These are phyloP conservation scores for Chesias legatella DNA, from an alignment of 2,888 invertebrate genomes.

Conservation along the genomic window DNA sequence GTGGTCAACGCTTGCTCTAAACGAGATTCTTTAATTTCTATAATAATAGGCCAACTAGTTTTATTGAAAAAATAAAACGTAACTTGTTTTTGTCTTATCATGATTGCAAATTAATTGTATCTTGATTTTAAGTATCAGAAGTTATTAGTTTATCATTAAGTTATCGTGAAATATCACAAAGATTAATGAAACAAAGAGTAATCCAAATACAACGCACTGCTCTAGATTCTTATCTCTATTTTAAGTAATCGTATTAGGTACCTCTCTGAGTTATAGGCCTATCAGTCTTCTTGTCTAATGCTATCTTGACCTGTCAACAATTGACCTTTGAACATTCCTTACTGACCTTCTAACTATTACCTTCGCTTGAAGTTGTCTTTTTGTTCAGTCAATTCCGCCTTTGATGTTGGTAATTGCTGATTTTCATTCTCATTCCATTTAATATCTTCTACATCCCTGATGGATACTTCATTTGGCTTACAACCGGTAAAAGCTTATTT, in stretches of 20 bases:
- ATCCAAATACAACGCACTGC: too few relatives aligned
- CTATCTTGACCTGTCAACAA: conserved; percentile 26
- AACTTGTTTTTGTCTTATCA: too few relatives aligned
- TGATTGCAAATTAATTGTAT: too few relatives aligned
- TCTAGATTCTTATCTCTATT: too few relatives aligned
- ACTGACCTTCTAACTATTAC: conserved; percentile 21
- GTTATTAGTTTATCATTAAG: too few relatives aligned
- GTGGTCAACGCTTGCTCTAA: too few relatives aligned
- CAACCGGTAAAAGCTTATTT: conserved; percentile 3
- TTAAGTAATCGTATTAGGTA: not conserved
- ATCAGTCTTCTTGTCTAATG: conserved; percentile 13
- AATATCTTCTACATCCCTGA: conserved; percentile 3
- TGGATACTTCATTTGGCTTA: conserved; percentile 2
- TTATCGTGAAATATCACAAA: too few relatives aligned
- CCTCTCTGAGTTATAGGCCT: conserved; percentile 9
- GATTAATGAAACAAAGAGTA: too few relatives aligned
- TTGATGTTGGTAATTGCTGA: conserved; percentile 4
- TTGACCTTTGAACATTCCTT: conserved; percentile 26
- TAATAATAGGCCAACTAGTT: too few relatives aligned
- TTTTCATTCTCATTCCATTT: not conserved
- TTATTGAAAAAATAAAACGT: too few relatives aligned
- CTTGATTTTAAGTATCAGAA: too few relatives aligned
- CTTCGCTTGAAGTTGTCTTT: conserved; percentile 9
- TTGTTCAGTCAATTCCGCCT: conserved; percentile 6
- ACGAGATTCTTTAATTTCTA: too few relatives aligned